A percentile compares a stretch with the other conserved stretches of the same genome.
phyloP scores from a whole-genome alignment of 2,113 vertebrate species.

The Cebidichthys violaceus region DNA sequence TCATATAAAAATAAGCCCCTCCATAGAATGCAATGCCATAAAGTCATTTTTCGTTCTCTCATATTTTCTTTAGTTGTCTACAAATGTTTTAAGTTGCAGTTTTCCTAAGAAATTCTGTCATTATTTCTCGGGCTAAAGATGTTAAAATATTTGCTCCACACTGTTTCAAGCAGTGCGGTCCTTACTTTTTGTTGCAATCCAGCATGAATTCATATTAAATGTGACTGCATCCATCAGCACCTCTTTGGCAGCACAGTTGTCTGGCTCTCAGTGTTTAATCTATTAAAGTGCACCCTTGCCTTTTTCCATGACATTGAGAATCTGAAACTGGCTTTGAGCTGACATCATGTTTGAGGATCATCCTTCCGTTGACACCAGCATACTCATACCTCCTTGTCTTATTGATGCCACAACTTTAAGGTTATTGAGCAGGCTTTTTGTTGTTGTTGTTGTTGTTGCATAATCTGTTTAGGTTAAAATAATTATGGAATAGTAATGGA shows the following conservation, averaged over 20 bases:
- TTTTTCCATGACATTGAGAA: slow-evolving; percentile 82
- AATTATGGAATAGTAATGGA: not conserved
- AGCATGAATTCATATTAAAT: slow-evolving; percentile 75
- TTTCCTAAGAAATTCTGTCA: not conserved
- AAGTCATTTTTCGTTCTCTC: not conserved
- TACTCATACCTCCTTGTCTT: slow-evolving; percentile 72
- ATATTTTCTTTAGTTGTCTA: not conserved
- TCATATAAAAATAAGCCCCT: not conserved
- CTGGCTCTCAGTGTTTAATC: slow-evolving; percentile 82
- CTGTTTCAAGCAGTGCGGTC: slow-evolving; percentile 14
- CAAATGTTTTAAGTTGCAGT: not conserved
- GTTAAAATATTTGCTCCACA: slow-evolving; percentile 22
- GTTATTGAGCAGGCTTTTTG: slow-evolving; percentile 55
- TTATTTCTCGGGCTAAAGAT: not conserved
- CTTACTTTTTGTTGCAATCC: slow-evolving; percentile 57
- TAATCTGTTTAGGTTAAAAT: slow-evolving; percentile 55
- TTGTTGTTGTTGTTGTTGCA: slow-evolving; percentile 24
- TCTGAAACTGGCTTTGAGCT: slow-evolving; percentile 78
- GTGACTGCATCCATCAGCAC: slow-evolving; percentile 82
- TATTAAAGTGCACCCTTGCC: slow-evolving; percentile 83
- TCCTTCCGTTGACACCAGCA: slow-evolving; percentile 71
- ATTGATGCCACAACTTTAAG: slow-evolving; percentile 69
- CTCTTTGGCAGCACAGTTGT: slow-evolving; percentile 73
- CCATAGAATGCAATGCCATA: not conserved
- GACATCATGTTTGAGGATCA: slow-evolving; percentile 80